Evolutionary conservation across 2,113 vertebrate genomes (phyloP), one percentile per base, ranked within the genome.

Genomic region (Dicentrarchus labrax): DNA sequence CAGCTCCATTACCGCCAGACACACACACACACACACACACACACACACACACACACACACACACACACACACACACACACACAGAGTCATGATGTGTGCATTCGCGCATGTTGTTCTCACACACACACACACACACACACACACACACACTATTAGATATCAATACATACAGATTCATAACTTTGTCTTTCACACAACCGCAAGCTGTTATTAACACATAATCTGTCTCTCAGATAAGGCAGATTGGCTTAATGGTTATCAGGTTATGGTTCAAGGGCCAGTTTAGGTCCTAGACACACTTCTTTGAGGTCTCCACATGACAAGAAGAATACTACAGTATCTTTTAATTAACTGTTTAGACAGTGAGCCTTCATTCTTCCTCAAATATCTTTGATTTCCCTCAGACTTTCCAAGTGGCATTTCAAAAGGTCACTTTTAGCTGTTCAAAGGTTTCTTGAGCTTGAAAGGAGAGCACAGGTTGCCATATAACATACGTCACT

Each of bases 1-100:
- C 90, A 88, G 90, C 92, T 95, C 88, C 87, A 93, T 93, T 94
- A 94, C 87, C 6, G 19, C 82, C 78, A 86, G 39, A 83, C 65
- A 80, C 80, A 88, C 75, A 80, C 68, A 69, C 70, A 61, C 64
- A 64, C 47, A 68, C 86, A 77, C 75, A 68, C 77, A 73, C 84
- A 56, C 53, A 70, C 6, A 66, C 12, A 64, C 64, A 64, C 47
- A 72, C 68, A 79, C 60, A 73, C 53, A 66, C 50, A 41, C 48
- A 64, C 83, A 68, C 64, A 62, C 64, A 60, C 45, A 72, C 85
- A 75, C 72, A 72, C 67, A 60, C 50, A 41, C 48, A 71, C 85
- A 73, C 51, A 16, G 39, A 56, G 56, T 54, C 65, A 53, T 30
- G 21, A 67, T 11, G 2, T 38, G 19, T 9, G 47, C 22, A 68